A percentile compares a stretch with the other conserved stretches of the same genome.
Conservation (phyloP, 2,113 vertebrate genomes). For the Pheucticus melanocephalus region DNA sequence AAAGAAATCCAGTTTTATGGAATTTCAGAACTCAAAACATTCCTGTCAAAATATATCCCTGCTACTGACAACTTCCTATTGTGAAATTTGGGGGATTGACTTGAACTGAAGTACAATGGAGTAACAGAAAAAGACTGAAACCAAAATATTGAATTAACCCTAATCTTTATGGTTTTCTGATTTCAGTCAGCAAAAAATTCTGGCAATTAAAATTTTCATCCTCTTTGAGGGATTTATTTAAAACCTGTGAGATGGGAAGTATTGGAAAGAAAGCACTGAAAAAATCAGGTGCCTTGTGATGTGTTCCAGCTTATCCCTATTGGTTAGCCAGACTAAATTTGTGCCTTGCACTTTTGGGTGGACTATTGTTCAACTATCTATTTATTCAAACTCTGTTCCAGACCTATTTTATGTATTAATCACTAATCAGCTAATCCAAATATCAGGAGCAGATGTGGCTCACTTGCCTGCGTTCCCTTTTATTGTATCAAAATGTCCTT, state of each 20-base stretch:
- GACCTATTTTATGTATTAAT: background rate
- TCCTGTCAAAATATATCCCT: background rate
- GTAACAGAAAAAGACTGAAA: background rate
- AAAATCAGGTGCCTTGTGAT: background rate
- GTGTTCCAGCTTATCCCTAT: background rate
- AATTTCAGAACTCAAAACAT: background rate
- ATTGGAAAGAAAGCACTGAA: background rate
- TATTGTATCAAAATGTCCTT: conserved; percentile 30
- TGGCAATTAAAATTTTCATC: background rate
- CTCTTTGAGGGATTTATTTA: background rate
- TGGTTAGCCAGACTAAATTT: background rate
- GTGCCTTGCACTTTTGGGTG: background rate
- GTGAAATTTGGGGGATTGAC: background rate
- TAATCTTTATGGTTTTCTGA: background rate
- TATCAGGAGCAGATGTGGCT: background rate
- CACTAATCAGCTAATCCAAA: background rate
- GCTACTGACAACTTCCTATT: background rate
- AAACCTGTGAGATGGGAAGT: background rate
- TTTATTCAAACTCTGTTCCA: background rate
- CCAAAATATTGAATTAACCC: background rate
- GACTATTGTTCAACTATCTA: background rate
- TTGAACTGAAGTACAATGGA: background rate
- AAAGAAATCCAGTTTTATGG: background rate
- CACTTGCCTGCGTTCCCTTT: background rate
- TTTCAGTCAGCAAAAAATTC: background rate